Evolutionary conservation across 2,888 invertebrate genomes (phyloP).

Genomic region (Automeris io): DNA sequence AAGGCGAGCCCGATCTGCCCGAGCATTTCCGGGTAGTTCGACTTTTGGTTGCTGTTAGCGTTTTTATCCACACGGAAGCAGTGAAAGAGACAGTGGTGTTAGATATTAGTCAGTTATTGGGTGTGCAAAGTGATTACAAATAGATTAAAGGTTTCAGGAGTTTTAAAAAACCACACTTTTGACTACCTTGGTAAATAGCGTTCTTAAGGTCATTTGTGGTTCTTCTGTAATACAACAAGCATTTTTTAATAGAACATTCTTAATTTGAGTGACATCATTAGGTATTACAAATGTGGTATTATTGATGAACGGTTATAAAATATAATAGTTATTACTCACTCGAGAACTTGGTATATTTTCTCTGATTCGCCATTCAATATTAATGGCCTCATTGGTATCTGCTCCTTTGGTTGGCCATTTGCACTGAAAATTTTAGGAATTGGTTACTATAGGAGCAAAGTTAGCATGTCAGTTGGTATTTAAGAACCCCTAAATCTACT

Average conservation of each 20-base stretch:
- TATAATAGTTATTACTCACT: constrained; percentile 77
- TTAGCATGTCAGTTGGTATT: not conserved
- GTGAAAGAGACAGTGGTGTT: constrained; percentile 43
- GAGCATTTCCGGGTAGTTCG: constrained; percentile 74
- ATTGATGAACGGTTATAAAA: constrained; percentile 21
- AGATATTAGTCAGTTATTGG: constrained; percentile 13
- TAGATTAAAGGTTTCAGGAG: constrained; percentile 17
- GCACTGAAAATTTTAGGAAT: constrained; percentile 37
- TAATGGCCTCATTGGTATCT: constrained; percentile 86
- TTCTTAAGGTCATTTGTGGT: constrained; percentile 75
- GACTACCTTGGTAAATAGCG: constrained; percentile 70
- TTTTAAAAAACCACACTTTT: constrained; percentile 48
- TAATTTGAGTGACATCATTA: constrained; percentile 10
- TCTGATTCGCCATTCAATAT: constrained; percentile 82
- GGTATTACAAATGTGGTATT: constrained; percentile 18
- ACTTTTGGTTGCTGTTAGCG: constrained; percentile 67
- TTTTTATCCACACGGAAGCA: constrained; percentile 42
- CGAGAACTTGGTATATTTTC: constrained; percentile 82
- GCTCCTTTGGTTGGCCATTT: constrained; percentile 78
- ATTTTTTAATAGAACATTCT: constrained; percentile 23
- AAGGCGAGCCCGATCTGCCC: constrained; percentile 73
- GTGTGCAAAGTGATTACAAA: constrained; percentile 11
- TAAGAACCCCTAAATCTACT: too few relatives aligned
- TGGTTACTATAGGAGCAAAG: not conserved
- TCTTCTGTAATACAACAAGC: constrained; percentile 68